Percentiles rank a stretch among this genome's conserved stretches.
phyloP scores from a whole-genome alignment of 1,140 invertebrate genomes.

The Euglossa dilemma region DNA sequence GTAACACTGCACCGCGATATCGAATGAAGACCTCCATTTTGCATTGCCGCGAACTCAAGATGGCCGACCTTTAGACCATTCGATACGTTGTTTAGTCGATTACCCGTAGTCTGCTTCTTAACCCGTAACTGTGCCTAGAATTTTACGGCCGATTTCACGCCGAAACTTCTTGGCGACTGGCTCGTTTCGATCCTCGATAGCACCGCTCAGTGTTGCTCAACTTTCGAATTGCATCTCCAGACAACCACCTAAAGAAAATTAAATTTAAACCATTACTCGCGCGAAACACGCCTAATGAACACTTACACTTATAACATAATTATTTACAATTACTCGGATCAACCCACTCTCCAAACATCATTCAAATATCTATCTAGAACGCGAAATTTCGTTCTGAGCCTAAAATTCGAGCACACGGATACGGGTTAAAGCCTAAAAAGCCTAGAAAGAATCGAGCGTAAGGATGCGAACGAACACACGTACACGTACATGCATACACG shows the following conservation, averaged over 20 bases:
- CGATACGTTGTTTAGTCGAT: background rate
- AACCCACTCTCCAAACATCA: too few relatives aligned
- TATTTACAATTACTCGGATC: too few relatives aligned
- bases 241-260: background rate
- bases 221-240: background rate
- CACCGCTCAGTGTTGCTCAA: background rate
- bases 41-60: background rate
- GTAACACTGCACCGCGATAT: background rate
- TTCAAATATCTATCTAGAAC: background rate
- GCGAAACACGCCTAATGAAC: too few relatives aligned
- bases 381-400: background rate
- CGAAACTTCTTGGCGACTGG: background rate
- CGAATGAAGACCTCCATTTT: background rate
- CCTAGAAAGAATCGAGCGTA: background rate
- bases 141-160: background rate
- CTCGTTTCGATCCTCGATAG: background rate
- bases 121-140: conserved; percentile 23
- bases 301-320: too few relatives aligned
- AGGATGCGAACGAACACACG: background rate
- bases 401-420: background rate
- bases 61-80: background rate
- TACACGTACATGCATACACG: background rate
- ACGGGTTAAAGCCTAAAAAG: background rate
- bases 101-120: conserved; percentile 15
- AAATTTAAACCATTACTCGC: too few relatives aligned